Percentiles rank a stretch among this genome's conserved stretches.
Conservation (phyloP, 1,140 invertebrate genomes). For the Chymomyza costata region DNA sequence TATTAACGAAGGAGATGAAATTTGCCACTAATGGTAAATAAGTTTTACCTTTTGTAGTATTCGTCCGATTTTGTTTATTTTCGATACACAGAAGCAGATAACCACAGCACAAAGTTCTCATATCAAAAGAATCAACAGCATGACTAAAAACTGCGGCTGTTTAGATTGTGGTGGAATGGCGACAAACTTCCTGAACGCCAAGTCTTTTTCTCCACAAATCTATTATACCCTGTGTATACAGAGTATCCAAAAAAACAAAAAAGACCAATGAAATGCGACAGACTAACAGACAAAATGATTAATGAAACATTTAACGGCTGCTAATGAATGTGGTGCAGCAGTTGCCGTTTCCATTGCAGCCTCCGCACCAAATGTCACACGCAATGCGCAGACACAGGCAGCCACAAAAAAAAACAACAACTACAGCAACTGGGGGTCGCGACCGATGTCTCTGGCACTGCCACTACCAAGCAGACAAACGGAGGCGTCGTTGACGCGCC, state of each 20-base stretch:
- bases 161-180: too few species aligned
- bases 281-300: slow-evolving; percentile 45
- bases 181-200: too few species aligned
- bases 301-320: slow-evolving; percentile 69
- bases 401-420: neutral
- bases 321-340: slow-evolving; percentile 69
- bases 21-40: too few species aligned
- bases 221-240: too few species aligned
- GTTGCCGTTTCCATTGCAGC: neutral
- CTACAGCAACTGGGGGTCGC: slow-evolving; percentile 46
- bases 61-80: too few species aligned
- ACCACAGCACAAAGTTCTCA: too few species aligned
- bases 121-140: too few species aligned
- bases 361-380: slow-evolving; percentile 59
- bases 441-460: slow-evolving; percentile 30
- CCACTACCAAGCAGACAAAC: slow-evolving; percentile 19
- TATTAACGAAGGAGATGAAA: too few species aligned
- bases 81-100: too few species aligned
- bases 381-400: slow-evolving; percentile 41
- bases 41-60: too few species aligned
- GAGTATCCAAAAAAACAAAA: neutral
- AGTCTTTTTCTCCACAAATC: too few species aligned
- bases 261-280: neutral
- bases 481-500: slow-evolving; percentile 32
- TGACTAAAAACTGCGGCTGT: too few species aligned